Percentiles rank a stretch among this genome's conserved stretches.
Evolutionary conservation across 2,888 invertebrate genomes (phyloP).

Genomic region (Helleia helle): DNA sequence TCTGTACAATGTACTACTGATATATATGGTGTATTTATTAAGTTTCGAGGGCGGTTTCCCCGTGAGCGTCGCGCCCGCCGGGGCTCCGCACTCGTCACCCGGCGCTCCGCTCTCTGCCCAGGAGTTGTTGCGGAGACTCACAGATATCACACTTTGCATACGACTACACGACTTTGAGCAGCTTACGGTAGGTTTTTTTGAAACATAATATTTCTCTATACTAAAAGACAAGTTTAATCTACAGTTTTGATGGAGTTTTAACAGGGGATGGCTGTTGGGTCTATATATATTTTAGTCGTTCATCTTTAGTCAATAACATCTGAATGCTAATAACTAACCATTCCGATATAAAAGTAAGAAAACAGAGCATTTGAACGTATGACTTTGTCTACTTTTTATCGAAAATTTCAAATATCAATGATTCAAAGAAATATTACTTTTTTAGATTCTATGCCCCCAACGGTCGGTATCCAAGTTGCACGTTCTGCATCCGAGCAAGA

Average conservation of each 20-base stretch:
- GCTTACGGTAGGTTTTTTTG: constrained; percentile 55
- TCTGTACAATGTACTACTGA: too few relatives aligned
- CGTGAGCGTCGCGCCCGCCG: constrained; percentile 45
- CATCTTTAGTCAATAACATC: too few relatives aligned
- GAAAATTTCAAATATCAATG: neutral
- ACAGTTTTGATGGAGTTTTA: too few relatives aligned
- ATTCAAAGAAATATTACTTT: too few relatives aligned
- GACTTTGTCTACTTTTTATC: too few relatives aligned
- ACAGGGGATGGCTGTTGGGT: too few relatives aligned
- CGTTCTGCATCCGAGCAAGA: constrained; percentile 75
- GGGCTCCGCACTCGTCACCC: constrained; percentile 23
- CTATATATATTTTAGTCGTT: too few relatives aligned
- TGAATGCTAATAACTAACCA: too few relatives aligned
- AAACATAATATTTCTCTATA: too few relatives aligned
- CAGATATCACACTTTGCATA: constrained; percentile 78
- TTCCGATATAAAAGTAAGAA: neutral
- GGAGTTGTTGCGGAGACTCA: constrained; percentile 76
- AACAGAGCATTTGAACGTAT: too few relatives aligned
- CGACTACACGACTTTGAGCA: constrained; percentile 77
- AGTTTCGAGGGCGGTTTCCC: constrained; percentile 70
- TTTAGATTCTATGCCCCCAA: constrained; percentile 77
- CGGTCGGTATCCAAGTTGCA: constrained; percentile 77
- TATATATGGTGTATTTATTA: too few relatives aligned
- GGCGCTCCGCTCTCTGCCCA: constrained; percentile 55
- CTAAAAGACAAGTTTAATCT: too few relatives aligned